Percentiles rank a stretch among this genome's conserved stretches.
Evolutionary conservation across 1,140 invertebrate genomes (phyloP).

Genomic region (Drosophila takahashii): DNA sequence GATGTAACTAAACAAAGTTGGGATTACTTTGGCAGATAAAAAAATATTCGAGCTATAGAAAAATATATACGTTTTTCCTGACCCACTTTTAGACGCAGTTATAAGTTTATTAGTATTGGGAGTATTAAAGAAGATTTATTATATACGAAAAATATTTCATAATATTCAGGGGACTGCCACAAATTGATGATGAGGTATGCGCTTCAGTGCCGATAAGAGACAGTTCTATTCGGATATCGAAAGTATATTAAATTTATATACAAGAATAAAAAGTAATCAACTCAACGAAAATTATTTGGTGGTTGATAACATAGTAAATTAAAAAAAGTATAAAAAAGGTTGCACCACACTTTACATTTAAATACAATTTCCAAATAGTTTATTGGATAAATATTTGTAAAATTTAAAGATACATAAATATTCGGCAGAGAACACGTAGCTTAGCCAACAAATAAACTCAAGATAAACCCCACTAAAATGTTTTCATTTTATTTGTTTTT

Average conservation of each 20-base stretch:
- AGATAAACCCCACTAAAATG: constrained; percentile 8
- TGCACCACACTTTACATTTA: too few species aligned
- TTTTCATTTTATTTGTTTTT: neutral
- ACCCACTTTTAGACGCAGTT: neutral
- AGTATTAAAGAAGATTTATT: too few species aligned
- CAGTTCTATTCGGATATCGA: neutral
- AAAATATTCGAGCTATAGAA: neutral
- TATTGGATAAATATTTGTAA: neutral
- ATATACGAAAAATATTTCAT: too few species aligned
- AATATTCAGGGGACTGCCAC: too few species aligned
- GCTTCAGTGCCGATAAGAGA: neutral
- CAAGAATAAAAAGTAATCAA: too few species aligned
- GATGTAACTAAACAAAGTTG: neutral
- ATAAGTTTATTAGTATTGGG: neutral
- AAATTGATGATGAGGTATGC: neutral
- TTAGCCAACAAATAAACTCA: constrained; percentile 4
- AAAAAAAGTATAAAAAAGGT: too few species aligned
- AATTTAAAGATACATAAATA: neutral
- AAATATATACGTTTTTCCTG: neutral
- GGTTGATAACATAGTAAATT: too few species aligned
- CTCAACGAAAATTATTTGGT: too few species aligned
- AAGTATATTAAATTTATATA: neutral
- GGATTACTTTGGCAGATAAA: neutral
- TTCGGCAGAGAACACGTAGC: neutral
- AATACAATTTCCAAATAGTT: neutral